phyloP scores from a whole-genome alignment of 2,797 vertebrate genomes.

The Enteromius anoplus region DNA sequence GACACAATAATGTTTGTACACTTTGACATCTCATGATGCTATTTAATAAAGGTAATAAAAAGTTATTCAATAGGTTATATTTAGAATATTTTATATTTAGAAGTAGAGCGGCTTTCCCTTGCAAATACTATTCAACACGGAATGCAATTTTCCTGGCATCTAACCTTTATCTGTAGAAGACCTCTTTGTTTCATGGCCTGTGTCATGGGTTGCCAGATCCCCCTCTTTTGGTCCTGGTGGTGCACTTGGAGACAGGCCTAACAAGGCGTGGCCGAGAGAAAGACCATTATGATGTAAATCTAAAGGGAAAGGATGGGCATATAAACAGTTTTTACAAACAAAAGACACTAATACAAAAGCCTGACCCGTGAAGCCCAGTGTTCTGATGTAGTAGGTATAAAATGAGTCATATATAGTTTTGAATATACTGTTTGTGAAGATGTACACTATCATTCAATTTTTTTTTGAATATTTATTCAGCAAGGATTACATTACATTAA shows the following conservation, averaged over 20 bases:
- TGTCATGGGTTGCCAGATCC: conserved; percentile 86
- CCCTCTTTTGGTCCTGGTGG: conserved; percentile 88
- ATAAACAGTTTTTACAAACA: background rate
- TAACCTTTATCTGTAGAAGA: conserved; percentile 90
- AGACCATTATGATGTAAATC: conserved; percentile 89
- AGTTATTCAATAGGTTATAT: background rate
- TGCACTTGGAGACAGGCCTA: conserved; percentile 89
- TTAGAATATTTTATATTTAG: background rate
- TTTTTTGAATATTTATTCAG: background rate
- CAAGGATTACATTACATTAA: background rate
- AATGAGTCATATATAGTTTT: background rate
- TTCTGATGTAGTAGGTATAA: background rate
- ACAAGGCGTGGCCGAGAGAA: conserved; percentile 87
- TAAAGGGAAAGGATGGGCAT: conserved; percentile 63
- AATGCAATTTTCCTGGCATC: conserved; percentile 2
- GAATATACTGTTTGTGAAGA: background rate
- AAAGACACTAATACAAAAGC: background rate
- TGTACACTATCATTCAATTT: background rate
- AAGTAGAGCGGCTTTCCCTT: background rate
- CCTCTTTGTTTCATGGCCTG: conserved; percentile 89
- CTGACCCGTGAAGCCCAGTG: background rate
- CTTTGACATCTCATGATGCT: background rate
- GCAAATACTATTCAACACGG: background rate
- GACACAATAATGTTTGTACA: background rate
- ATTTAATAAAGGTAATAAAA: background rate